A percentile compares a stretch with the other conserved stretches of the same genome.
Conservation (phyloP, 2,113 vertebrate species). For the Uria lomvia region DNA sequence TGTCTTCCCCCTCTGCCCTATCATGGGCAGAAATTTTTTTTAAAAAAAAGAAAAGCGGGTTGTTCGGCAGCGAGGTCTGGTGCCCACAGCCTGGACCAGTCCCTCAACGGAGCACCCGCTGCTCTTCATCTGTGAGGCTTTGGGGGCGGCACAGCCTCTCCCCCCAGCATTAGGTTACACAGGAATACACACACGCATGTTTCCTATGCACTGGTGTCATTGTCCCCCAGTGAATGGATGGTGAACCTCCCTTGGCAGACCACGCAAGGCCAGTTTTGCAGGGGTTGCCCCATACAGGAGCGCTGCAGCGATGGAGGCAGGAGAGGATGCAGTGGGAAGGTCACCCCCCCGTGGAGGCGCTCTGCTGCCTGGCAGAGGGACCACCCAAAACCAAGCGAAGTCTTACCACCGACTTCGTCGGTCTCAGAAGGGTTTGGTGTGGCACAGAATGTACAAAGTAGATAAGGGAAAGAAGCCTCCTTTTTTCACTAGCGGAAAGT, state of each 20-base stretch:
- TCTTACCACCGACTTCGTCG: neutral
- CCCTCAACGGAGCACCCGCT: neutral
- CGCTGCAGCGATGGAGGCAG: neutral
- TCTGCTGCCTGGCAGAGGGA: neutral
- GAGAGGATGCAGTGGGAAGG: neutral
- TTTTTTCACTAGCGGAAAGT: slow-evolving; percentile 51
- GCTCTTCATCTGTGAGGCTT: neutral
- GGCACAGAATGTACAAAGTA: slow-evolving; percentile 36
- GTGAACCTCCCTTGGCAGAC: neutral
- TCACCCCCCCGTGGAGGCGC: too few relatives aligned
- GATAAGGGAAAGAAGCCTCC: slow-evolving; percentile 34
- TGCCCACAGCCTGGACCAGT: neutral
- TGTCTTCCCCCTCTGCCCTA: neutral
- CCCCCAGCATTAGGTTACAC: neutral
- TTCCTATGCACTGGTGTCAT: neutral
- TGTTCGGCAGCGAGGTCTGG: neutral
- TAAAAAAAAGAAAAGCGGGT: neutral
- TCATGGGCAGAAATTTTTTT: rapidly evolving
- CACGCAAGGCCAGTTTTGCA: neutral
- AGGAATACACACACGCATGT: neutral
- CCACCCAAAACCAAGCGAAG: neutral
- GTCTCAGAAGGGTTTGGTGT: neutral
- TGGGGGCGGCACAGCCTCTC: neutral
- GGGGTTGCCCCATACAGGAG: neutral
- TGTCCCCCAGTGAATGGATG: neutral